Conservation (phyloP, 2,888 invertebrate genomes). For the Eucera pruinosa region DNA sequence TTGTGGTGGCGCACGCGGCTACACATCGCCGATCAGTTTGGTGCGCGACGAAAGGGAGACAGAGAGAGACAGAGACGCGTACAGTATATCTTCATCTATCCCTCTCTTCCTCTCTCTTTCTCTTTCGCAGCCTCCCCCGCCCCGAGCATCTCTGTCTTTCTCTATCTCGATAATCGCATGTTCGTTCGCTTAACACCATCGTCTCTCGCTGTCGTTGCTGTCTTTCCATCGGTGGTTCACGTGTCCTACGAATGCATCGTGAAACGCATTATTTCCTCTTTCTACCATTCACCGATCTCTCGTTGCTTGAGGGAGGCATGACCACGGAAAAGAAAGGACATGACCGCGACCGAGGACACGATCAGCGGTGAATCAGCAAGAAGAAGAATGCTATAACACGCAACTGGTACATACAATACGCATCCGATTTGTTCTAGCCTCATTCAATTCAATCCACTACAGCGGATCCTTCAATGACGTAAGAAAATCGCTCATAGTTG, state of each 20-base stretch:
- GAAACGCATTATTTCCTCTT: slow-evolving; percentile 35
- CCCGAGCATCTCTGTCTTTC: slow-evolving; percentile 21
- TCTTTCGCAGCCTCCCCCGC: slow-evolving; percentile 3
- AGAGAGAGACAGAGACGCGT: slow-evolving; percentile 37
- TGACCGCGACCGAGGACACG: slow-evolving; percentile 33
- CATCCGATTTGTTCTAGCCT: neutral
- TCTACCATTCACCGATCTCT: slow-evolving; percentile 20
- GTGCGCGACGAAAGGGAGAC: slow-evolving; percentile 65
- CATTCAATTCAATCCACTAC: neutral
- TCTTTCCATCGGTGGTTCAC: slow-evolving; percentile 46
- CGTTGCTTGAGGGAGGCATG: slow-evolving; percentile 32
- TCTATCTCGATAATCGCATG: slow-evolving; percentile 41
- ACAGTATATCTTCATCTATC: slow-evolving; percentile 32
- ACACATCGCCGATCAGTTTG: slow-evolving; percentile 53
- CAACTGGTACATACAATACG: slow-evolving; percentile 13
- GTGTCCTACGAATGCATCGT: slow-evolving; percentile 29
- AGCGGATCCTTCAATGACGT: slow-evolving; percentile 7
- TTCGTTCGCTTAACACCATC: slow-evolving; percentile 37
- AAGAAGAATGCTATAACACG: slow-evolving; percentile 36
- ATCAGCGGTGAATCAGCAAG: slow-evolving; percentile 29
- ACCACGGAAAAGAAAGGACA: slow-evolving; percentile 35
- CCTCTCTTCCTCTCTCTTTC: slow-evolving; percentile 4
- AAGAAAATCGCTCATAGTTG: slow-evolving; percentile 16
- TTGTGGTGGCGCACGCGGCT: slow-evolving; percentile 64
- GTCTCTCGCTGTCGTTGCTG: slow-evolving; percentile 17